Evolutionary conservation across 1,140 invertebrate species (phyloP), one percentile per base, ranked within the genome.

Genomic region (Trichonephila clavipes): DNA sequence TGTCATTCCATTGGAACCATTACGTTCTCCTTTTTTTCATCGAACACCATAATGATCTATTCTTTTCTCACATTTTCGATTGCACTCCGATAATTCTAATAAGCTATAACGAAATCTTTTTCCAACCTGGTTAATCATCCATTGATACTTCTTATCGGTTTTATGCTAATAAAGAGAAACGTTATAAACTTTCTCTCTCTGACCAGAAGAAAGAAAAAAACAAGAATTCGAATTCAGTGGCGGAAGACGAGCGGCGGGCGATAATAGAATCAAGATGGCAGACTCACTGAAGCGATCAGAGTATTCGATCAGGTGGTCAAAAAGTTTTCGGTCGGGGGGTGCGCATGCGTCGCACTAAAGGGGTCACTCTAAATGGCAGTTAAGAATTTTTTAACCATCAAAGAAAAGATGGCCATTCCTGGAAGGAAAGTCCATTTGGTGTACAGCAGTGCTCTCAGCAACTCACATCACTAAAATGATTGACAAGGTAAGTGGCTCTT

Each of bases 311-410:
- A 87, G 21, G 91, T 51, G 51, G 51, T 7, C 10, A 51, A 51
- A 51, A 51, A 51, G 51, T 87, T 40, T 66, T 64, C 59, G 66
- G 19, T 92, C 2, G 61, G 59, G 72, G 44, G 72, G 59, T 88
- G 72, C 92, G 92, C 92, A 93, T 93, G 92, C 92, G 92, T 51
- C 24, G 44, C 28, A 40, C 81, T 51, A 93, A 93, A 62, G 86
- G 92, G 92, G 92, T 93, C 92, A 93, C 34, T 64, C 66, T 64
- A 93, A 93, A 64, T 88, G 92, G 34, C 69, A 83, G 87, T 89
- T 93, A 28, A 64, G 72, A 89, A 88, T 89, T 88, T 93, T 93
- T 93, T 93, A 44, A 88, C 44, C 92, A 81, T 93, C 92, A 88
- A 89, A 93, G 92, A 93, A 93, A 93, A 93, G 92, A 93, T 93